Evolutionary conservation across 2,797 vertebrate species (phyloP), one percentile per base, ranked within the genome.

Genomic region (Rhyacichthys aspro): DNA sequence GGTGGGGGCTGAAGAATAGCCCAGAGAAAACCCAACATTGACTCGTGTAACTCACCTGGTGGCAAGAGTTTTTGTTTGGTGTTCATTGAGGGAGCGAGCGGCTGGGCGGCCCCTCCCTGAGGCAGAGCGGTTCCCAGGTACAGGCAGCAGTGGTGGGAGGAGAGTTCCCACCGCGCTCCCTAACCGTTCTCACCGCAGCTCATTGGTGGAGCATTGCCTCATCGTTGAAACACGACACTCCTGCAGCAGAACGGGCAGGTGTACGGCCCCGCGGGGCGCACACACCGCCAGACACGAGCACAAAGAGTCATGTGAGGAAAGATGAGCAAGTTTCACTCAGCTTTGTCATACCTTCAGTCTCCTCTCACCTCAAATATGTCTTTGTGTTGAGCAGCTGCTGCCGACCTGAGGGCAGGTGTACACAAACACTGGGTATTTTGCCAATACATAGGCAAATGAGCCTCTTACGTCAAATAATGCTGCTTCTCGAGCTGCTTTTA

Each of bases 141-240:
- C 72, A 70, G 75, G 78, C 75, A 78, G 60, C 18, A 79, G 72
- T 70, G 83, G 89, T 81, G 93, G 94, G 94, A 91, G 94, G 93
- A 94, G 94, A 94, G 76, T 95, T 95, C 94, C 92, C 94, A 94
- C 93, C 94, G 89, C 87, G 79, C 88, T 89, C 76, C 70, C 82
- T 84, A 82, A 86, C 86, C 80, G 87, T 92, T 94, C 90, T 91
- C 92, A 92, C 90, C 85, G 62, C 77, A 79, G 89, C 86, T 82
- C 78, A 93, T 93, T 93, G 92, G 91, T 76, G 47, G 74, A 65
- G 82, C 55, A 68, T 92, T 91, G 87, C 90, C 78, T 91, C 90
- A 92, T 85, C 72, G 76, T 57, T 86, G 87, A 81, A 91, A 91
- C 68, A 7, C 15, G 84, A 90, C 82, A 67, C 88, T 67, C 57